Conservation (phyloP, 2,888 invertebrate genomes). For the Yponomeuta malinellus region DNA sequence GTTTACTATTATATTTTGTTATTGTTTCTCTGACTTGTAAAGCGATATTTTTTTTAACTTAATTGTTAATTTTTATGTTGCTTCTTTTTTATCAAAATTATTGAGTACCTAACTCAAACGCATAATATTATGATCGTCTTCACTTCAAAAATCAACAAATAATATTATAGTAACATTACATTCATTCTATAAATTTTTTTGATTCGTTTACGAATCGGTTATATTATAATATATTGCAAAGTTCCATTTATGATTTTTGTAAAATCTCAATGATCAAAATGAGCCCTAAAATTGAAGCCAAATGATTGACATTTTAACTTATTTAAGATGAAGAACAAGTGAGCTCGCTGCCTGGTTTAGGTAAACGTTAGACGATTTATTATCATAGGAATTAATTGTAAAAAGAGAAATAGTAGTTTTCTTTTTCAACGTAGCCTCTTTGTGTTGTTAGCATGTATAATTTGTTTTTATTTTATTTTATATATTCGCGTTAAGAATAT, state of each 20-base stretch:
- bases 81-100: conserved; percentile 48
- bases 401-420: conserved; percentile 68
- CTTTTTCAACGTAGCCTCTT: conserved; percentile 54
- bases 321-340: conserved; percentile 37
- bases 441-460: conserved; percentile 71
- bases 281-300: conserved; percentile 63
- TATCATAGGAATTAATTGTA: conserved; percentile 61
- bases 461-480: conserved; percentile 57
- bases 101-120: conserved; percentile 16
- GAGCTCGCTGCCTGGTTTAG: conserved; percentile 39
- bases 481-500: conserved; percentile 70
- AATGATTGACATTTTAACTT: conserved; percentile 48
- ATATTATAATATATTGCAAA: neutral
- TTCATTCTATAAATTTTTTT: neutral
- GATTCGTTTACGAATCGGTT: neutral
- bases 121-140: conserved; percentile 7
- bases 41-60: conserved; percentile 24
- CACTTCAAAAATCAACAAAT: neutral
- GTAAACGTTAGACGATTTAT: conserved; percentile 40
- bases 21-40: conserved; percentile 23
- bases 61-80: conserved; percentile 45
- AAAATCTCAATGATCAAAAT: conserved; percentile 26
- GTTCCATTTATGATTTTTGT: conserved; percentile 12
- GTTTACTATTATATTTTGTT: conserved; percentile 43
- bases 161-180: neutral